Base-by-base conservation (phyloP, 1,140 invertebrate species). In the Euwallacea similis region DNA sequence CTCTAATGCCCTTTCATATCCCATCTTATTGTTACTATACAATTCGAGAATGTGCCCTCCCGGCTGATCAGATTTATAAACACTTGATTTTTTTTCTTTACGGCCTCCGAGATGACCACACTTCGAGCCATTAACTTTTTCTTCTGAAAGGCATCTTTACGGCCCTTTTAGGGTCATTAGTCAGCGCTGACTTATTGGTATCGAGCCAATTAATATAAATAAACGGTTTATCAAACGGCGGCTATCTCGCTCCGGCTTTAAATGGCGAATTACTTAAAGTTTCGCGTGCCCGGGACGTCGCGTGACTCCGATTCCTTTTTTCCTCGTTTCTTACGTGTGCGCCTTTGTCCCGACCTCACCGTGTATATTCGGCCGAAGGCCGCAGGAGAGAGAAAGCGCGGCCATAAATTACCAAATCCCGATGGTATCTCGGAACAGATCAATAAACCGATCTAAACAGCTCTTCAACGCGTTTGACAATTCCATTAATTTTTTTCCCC, bases 121-220 rank as follows among this genome's bases (percentile, higher is more conserved):
- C 21, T 33, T 33, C 21, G 21, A 33, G 21, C 21, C 21, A 33
- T 33, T 33, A 33, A 33, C 21, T 33, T 33, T 33, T 33, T 33
- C 21, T 33, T 33, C 4, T 33, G 21, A 33, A 33, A 33, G 21
- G 62, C 33, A 46, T 47, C 11, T 64, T 64, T 64, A 64, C 21
- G 43, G 44, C 62, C 59, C 42, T 50, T 64, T 64, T 64, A 47
- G 50, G 62, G 62, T 41, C 47, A 56, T 56, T 66, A 56, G 53
- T 55, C 33, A 11, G 21, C 46, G 62, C 16, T 21, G 50, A 56
- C 53, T 66, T 69, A 69, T 69, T 50, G 66, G 61, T 69, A 61
- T 60, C 47, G 66, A 56, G 10, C 55, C 66, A 60, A 69, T 69
- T 69, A 69, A 69, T 69, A 69, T 69, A 69, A 69, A 69, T 69